phyloP scores from a whole-genome alignment of 1,140 invertebrate genomes.

The Lepidostoma basale region DNA sequence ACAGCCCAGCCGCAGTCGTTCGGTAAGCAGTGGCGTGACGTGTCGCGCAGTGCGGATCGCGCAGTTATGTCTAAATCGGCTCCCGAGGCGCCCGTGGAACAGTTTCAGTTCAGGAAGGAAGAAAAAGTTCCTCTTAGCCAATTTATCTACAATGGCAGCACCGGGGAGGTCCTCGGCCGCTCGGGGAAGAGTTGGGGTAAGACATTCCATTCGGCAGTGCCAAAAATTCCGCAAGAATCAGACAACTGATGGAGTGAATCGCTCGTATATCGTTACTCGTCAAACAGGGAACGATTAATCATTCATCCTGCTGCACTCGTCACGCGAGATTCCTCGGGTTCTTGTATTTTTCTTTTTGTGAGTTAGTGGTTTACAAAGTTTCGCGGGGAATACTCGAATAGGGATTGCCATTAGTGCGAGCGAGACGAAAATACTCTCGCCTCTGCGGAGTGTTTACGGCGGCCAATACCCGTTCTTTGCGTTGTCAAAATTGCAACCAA shows the following conservation, averaged over 20 bases:
- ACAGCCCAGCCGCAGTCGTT: conserved; percentile 1
- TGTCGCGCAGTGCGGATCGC: conserved; percentile 22
- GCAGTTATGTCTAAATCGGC: conserved; percentile 30
- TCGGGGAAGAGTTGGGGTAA: conserved; percentile 79
- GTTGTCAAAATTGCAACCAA: conserved; percentile 2
- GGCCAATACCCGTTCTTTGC: background rate
- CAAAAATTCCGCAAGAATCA: background rate
- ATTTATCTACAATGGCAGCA: conserved; percentile 74
- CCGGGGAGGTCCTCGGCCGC: conserved; percentile 74
- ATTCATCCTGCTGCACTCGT: conserved; percentile 13
- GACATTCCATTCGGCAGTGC: conserved; percentile 44
- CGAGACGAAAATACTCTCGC: conserved; percentile 8
- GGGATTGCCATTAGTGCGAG: conserved; percentile 2
- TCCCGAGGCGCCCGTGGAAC: conserved; percentile 8
- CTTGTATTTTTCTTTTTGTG: background rate
- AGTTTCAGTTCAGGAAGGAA: conserved; percentile 38
- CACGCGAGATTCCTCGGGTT: background rate
- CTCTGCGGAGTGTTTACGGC: conserved; percentile 6
- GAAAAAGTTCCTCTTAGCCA: conserved; percentile 49
- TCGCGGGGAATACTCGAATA: conserved; percentile 15
- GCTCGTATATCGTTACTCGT: background rate
- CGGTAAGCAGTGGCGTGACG: conserved; percentile 14
- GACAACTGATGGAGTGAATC: too few species aligned
- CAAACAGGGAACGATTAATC: background rate
- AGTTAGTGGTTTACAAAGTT: conserved; percentile 10